Evolutionary conservation across 2,797 vertebrate genomes (phyloP).

Genomic region (Thalassophryne amazonica): DNA sequence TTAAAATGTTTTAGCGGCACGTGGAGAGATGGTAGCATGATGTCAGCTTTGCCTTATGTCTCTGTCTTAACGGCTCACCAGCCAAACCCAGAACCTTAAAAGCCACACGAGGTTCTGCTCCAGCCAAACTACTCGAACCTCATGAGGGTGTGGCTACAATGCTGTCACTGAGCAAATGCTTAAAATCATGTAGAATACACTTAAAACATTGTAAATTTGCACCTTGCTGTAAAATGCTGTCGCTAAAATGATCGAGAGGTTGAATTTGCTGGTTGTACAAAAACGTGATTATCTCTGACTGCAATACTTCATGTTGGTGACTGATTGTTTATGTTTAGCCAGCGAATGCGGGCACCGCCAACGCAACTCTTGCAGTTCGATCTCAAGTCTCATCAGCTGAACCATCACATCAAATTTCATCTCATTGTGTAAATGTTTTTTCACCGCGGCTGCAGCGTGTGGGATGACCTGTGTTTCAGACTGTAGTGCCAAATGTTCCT

Average conservation of each 20-base stretch:
- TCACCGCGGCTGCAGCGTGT: neutral
- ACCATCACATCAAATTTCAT: slow-evolving; percentile 12
- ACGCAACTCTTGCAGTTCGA: too few relatives aligned
- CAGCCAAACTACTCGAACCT: slow-evolving; percentile 29
- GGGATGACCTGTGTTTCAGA: slow-evolving; percentile 14
- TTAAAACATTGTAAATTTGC: slow-evolving; percentile 59
- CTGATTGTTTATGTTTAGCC: slow-evolving; percentile 43
- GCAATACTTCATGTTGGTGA: slow-evolving; percentile 64
- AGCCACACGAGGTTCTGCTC: slow-evolving; percentile 29
- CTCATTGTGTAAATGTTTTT: slow-evolving; percentile 13
- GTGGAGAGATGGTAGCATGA: slow-evolving; percentile 6
- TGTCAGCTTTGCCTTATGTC: slow-evolving; percentile 68
- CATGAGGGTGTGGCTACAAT: slow-evolving; percentile 47
- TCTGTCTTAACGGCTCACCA: slow-evolving; percentile 66
- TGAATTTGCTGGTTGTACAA: too few relatives aligned
- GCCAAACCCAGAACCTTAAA: slow-evolving; percentile 42
- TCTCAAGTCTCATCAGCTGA: slow-evolving; percentile 33
- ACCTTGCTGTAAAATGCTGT: slow-evolving; percentile 72
- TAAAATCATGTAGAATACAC: slow-evolving; percentile 47
- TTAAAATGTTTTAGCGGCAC: neutral
- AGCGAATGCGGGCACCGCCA: neutral
- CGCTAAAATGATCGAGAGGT: slow-evolving; percentile 75
- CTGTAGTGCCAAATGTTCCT: too few relatives aligned
- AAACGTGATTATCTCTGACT: slow-evolving; percentile 66
- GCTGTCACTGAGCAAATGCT: slow-evolving; percentile 48